Base-by-base conservation (phyloP, 2,113 vertebrate species). In the Pseudorhombus dupliciocellatus region DNA sequence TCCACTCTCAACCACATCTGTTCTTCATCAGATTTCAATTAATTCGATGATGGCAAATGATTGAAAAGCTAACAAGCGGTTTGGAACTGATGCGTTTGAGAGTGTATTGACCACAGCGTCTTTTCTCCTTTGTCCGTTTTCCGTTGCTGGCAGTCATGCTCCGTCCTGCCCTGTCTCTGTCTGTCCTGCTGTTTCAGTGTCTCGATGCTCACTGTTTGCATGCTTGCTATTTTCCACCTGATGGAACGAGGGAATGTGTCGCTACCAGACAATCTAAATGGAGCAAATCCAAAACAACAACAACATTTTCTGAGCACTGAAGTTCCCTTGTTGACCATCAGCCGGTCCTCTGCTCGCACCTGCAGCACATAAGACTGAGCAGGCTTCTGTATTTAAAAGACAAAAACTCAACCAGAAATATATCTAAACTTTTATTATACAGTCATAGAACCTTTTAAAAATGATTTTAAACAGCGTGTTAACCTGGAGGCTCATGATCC, bases 141-240 rank as follows among this genome's bases (percentile, higher is more conserved):
- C 14, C 53, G 28, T 62, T 72, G 30, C 73, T 58, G 21, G 70
- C 61, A 60, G 61, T 86, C 18, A 66, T 63, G 61, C 76, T n/a
- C 57, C 31, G 61, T 86, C 28, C 63, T 50, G 15, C 21, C 40
- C 66, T 24, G 55, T 58, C 37, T 70, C 42, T 80, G 26, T 76
- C 15, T 42, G 66, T 71, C 77, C 31, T 53, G 52, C 53, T 0
- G 37, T 79, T 42, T 54, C 44, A n/a, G 37, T 52, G 21, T 81
- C 37, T 79, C 67, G 72, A 11, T 66, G 70, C 64, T 80, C 62
- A 66, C 70, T 80, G 74, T 90, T 85, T 86, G 90, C 89, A 91
- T 90, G 92, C 85, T 86, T 89, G 82, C 84, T 88, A 71, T 84
- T 68, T 90, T 59, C 58, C 66, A 71, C 62, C 48, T 34, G 58